Conservation (phyloP, 2,888 invertebrate genomes). For the Andrena chrysosceles region DNA sequence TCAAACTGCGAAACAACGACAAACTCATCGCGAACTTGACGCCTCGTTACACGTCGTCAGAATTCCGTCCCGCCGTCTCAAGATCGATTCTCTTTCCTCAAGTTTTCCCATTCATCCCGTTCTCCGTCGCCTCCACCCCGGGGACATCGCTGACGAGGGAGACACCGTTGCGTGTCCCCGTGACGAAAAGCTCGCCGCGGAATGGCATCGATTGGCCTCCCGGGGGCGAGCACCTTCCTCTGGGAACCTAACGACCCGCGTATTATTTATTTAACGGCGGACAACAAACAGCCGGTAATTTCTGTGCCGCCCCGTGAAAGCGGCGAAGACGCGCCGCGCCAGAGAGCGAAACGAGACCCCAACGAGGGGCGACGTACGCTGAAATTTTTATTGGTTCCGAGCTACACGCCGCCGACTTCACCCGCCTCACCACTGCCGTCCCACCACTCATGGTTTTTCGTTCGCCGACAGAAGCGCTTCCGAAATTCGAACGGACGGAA, state of each 20-base stretch:
- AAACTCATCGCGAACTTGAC: conserved; percentile 37
- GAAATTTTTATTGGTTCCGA: conserved; percentile 62
- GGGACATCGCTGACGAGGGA: conserved; percentile 48
- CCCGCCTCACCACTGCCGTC: conserved; percentile 28
- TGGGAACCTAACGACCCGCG: conserved; percentile 64
- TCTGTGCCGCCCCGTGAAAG: conserved; percentile 40
- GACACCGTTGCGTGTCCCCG: conserved; percentile 40
- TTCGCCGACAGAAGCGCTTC: not conserved
- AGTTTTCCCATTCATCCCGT: conserved; percentile 42
- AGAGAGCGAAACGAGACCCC: conserved; percentile 34
- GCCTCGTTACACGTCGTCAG: conserved; percentile 11
- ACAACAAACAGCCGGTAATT: conserved; percentile 64
- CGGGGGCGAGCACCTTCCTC: conserved; percentile 18
- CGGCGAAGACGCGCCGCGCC: conserved; percentile 25
- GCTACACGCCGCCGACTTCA: conserved; percentile 8
- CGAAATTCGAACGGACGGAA: not conserved
- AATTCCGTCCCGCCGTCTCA: not conserved
- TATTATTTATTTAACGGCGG: conserved; percentile 69
- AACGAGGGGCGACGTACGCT: conserved; percentile 54
- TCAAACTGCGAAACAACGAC: conserved; percentile 22
- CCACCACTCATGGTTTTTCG: not conserved
- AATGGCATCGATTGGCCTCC: conserved; percentile 64
- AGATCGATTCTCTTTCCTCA: conserved; percentile 37
- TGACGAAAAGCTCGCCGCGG: conserved; percentile 49
- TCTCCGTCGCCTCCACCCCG: no score